These are phyloP conservation scores for Calliopsis andreniformis DNA, from an alignment of 1,140 invertebrate species.

Conservation along the genomic window DNA sequence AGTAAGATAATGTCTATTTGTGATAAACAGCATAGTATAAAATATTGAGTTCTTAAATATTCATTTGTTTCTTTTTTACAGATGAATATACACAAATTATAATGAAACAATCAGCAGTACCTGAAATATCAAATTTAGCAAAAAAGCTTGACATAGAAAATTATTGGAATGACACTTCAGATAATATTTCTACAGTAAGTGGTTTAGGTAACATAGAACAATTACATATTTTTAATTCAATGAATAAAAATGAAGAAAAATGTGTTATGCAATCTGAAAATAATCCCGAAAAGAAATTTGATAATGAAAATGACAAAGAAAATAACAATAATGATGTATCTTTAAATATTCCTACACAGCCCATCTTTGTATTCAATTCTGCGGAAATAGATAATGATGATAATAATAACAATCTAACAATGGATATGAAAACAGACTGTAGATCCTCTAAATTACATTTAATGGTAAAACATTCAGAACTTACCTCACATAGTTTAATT, in stretches of 20 bases:
- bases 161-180: constrained; percentile 73
- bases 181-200: constrained; percentile 62
- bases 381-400: background rate
- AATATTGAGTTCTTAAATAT: background rate
- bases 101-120: constrained; percentile 71
- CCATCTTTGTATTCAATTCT: background rate
- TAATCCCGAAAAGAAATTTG: background rate
- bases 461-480: constrained; percentile 3
- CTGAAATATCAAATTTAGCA: constrained; percentile 69
- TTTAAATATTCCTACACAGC: background rate
- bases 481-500: constrained; percentile 49
- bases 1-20: constrained; percentile 61
- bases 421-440: background rate
- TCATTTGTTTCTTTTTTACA: constrained; percentile 46
- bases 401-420: background rate
- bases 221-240: constrained; percentile 12
- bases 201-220: background rate
- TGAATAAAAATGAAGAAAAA: background rate
- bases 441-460: constrained; percentile 20
- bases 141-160: constrained; percentile 62
- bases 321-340: background rate
- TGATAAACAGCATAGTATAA: background rate
- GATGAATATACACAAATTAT: constrained; percentile 75
- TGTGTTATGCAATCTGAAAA: background rate
- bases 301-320: background rate